A percentile compares a stretch with the other conserved stretches of the same genome.
Evolutionary conservation across 2,797 vertebrate genomes (phyloP).

Genomic region (Clarias fuscus): DNA sequence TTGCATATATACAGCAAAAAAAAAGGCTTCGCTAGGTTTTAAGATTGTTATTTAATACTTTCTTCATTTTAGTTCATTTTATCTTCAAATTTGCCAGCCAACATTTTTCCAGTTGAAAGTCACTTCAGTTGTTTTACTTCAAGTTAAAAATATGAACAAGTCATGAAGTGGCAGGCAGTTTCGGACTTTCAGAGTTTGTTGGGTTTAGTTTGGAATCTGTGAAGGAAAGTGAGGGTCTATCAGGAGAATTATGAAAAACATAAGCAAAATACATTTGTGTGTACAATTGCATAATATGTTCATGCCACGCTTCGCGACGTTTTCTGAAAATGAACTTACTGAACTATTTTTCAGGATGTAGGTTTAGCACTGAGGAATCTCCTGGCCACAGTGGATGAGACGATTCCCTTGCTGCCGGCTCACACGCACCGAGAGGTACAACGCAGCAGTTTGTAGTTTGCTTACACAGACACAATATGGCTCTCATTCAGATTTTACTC

Average conservation of each 20-base stretch:
- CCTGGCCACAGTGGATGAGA: slow-evolving; percentile 95
- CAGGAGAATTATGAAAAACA: background rate
- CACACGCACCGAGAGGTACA: slow-evolving; percentile 96
- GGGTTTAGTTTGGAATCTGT: background rate
- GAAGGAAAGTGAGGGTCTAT: background rate
- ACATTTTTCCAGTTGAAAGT: background rate
- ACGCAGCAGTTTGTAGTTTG: background rate
- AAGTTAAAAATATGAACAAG: background rate
- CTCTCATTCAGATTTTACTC: background rate
- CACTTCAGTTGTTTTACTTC: background rate
- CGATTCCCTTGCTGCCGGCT: slow-evolving; percentile 88
- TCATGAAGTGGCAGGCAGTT: background rate
- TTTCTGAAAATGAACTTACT: background rate
- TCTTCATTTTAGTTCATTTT: background rate
- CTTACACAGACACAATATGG: background rate
- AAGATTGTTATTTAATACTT: background rate
- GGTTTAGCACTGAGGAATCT: slow-evolving; percentile 93
- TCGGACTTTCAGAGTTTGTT: background rate
- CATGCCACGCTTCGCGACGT: background rate
- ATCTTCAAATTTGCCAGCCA: background rate
- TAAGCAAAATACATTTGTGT: background rate
- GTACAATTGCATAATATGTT: background rate
- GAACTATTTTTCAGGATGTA: slow-evolving; percentile 80
- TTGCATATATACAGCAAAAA: background rate
- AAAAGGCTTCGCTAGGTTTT: background rate